These are phyloP conservation scores for Nymphalis urticae DNA, from an alignment of 2,888 invertebrate genomes.

Conservation along the genomic window DNA sequence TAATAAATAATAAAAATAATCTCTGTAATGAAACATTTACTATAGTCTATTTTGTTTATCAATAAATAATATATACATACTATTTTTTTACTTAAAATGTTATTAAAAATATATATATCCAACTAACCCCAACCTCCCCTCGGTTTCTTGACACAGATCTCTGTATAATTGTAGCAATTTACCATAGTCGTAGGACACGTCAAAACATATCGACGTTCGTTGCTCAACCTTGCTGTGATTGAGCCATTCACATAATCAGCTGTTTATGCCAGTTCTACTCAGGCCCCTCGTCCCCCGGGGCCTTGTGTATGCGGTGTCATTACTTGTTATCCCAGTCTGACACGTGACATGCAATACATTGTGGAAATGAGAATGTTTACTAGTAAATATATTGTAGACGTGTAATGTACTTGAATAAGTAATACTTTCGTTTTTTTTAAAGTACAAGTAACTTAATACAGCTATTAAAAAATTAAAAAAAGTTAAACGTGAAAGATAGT, in stretches of 20 bases:
- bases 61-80: too few relatives aligned
- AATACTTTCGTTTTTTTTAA: not conserved
- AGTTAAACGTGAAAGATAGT: too few relatives aligned
- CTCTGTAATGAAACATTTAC: too few relatives aligned
- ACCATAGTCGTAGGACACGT: constrained; percentile 63
- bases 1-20: too few relatives aligned
- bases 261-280: constrained; percentile 50
- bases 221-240: constrained; percentile 68
- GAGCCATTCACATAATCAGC: constrained; percentile 72
- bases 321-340: constrained; percentile 38
- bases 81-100: too few relatives aligned
- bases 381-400: not conserved
- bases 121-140: constrained; percentile 50
- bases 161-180: constrained; percentile 77
- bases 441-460: too few relatives aligned
- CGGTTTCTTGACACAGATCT: constrained; percentile 72
- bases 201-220: constrained; percentile 74
- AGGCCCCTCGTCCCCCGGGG: constrained; percentile 56
- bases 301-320: constrained; percentile 37
- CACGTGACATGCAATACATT: constrained; percentile 36
- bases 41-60: too few relatives aligned
- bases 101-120: not conserved
- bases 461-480: too few relatives aligned
- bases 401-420: not conserved
- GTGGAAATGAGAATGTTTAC: constrained; percentile 28